Evolutionary conservation across 2,888 invertebrate species (phyloP).

Genomic region (Euphydryas editha): DNA sequence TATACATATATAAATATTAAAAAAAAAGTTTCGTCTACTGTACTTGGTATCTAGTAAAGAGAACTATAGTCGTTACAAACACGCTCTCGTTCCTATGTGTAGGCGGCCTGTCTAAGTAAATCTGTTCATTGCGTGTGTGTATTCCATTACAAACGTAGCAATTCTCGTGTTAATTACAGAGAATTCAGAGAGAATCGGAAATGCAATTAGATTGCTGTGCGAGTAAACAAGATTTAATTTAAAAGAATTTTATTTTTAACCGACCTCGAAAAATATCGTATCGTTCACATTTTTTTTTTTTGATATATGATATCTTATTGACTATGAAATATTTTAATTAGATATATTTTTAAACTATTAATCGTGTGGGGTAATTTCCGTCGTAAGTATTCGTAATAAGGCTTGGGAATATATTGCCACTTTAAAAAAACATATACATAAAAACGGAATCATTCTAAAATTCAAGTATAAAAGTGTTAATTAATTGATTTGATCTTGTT

Average conservation of each 20-base stretch:
- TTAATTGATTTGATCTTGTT: too few relatives aligned
- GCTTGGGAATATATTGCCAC: too few relatives aligned
- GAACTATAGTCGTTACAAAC: not conserved
- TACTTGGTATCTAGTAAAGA: not conserved
- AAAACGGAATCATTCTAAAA: too few relatives aligned
- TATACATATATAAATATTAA: too few relatives aligned
- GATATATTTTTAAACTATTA: too few relatives aligned
- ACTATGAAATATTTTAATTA: too few relatives aligned
- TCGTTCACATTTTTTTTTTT: too few relatives aligned
- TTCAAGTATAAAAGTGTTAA: too few relatives aligned
- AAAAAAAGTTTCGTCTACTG: not conserved
- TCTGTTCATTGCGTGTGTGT: slow-evolving; percentile 4
- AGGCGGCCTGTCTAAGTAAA: not conserved
- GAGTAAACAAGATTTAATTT: slow-evolving; percentile 42
- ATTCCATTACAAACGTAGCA: slow-evolving; percentile 43
- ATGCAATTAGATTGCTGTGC: slow-evolving; percentile 74
- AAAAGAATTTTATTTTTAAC: not conserved
- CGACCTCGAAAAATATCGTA: not conserved
- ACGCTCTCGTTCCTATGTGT: not conserved
- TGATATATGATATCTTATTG: too few relatives aligned
- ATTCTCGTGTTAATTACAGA: slow-evolving; percentile 69
- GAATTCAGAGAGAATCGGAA: slow-evolving; percentile 74
- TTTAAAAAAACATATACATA: too few relatives aligned
- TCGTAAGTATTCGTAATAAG: too few relatives aligned
- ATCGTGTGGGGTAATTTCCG: too few relatives aligned